Conservation (phyloP, 2,113 vertebrate genomes). For the Salvator merianae region DNA sequence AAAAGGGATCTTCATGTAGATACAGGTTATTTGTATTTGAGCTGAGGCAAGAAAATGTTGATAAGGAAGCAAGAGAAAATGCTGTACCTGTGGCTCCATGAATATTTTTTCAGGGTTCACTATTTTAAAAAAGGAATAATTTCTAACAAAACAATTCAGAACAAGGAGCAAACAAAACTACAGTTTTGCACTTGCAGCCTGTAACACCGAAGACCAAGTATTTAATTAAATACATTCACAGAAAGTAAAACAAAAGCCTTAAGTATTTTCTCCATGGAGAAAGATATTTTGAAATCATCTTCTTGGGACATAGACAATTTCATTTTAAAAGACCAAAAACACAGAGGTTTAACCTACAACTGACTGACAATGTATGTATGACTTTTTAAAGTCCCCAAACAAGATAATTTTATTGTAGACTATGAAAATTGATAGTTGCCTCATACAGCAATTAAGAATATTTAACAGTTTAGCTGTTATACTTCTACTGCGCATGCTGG, state of each 20-base stretch:
- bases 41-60: no score
- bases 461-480: not conserved
- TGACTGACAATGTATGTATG: not conserved
- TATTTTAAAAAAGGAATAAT: not conserved
- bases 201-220: not conserved
- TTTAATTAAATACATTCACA: not conserved
- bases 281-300: not conserved
- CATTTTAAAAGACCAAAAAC: not conserved
- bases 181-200: not conserved
- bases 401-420: not conserved
- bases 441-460: not conserved
- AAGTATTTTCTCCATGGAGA: not conserved
- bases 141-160: not conserved
- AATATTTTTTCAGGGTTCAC: not conserved
- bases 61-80: not conserved
- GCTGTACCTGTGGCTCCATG: no score
- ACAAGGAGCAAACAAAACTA: not conserved
- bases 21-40: no score
- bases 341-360: slow-evolving; percentile 5
- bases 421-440: no score
- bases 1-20: not conserved
- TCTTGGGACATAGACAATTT: not conserved
- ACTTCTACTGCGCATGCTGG: no score
- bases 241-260: not conserved
- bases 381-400: not conserved